Evolutionary conservation across 2,888 invertebrate species (phyloP), one percentile per base, ranked within the genome.

Genomic region (Epinotia brunnichana): DNA sequence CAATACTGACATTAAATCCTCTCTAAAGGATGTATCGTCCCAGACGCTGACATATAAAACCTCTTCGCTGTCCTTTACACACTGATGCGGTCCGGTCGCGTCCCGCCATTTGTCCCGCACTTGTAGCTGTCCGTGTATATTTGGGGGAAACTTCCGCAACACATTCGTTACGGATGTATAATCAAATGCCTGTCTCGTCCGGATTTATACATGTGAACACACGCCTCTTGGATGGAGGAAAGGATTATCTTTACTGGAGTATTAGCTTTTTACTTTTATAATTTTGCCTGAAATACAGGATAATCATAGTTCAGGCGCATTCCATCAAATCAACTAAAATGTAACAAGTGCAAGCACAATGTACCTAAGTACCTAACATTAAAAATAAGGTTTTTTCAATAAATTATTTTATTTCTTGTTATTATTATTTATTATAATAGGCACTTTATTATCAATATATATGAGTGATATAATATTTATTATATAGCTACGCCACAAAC

Each of bases 61-160:
- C 3, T 9, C 39, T 9, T 39, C 13, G 24, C 67, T 57, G 59
- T 48, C 48, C 19, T 19, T 35, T 24, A 10, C 35, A 9, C 63
- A 48, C 44, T 39, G 15, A 56, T 56, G 35, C 51, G 10, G 56
- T 60, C 53, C 53, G 39, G 51, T 21, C 60, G 41, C 7, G 41
- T 41, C 39, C 35, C 17, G 60, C 72, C 67, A 72, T 72, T 72
- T 72, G 67, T 72, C 67, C 61, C 15, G 24, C 54, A 71, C 71
- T 66, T 61, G 41, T 51, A 29, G 60, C 39, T 66, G 60, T 66
- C 44, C 61, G 53, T 62, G 66, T 66, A 54, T 71, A 71, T 71
- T 54, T 66, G 67, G 67, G 44, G 54, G 54, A 62, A 41, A 61
- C 51, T 17, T 48, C 57, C 19, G 53, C 56, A 53, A 39, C 29